Base-by-base conservation (phyloP, 1,140 invertebrate species). In the Drosophila seguyi region DNA sequence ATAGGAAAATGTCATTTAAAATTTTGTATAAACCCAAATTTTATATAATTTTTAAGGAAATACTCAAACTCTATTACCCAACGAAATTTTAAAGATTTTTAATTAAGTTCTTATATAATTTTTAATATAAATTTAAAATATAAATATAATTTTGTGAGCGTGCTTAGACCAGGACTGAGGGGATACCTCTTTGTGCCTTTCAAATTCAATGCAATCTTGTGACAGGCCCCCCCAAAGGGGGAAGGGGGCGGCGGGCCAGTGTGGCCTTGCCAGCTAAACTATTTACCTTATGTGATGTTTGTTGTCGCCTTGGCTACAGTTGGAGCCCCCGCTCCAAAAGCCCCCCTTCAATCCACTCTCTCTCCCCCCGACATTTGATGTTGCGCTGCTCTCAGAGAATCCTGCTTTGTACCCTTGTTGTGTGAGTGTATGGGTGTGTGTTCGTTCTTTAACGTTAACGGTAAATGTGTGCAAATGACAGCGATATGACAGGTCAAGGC, bases 401-500 rank as follows among this genome's bases (percentile, higher is more conserved):
- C 38, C 27, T 20, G 31, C 45, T 63, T 56, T 58, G 29, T 39
- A 27, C 25, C 27, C 16, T 4, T 4, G 4, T 6, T 47, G 2
- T 48, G 16, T 27, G 1, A 27, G 45, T n/a, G 25, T 29, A 47
- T 41, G 10, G 41, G 44, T 25, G 48, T 25, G 55, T 57, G 53
- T 60, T 44, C 42, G 79, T 75, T 83, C 80, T 77, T 88, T 80
- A 88, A 77, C 80, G 75, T 88, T 83, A 87, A 83, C 84, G 75
- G 62, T 80, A 83, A 88, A 83, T 76, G 83, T 83, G 84, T 88
- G 80, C 76, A 74, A 87, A 76, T 87, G 84, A 87, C 84, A 88
- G 84, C 84, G 75, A 86, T 86, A 79, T 87, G 82, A 86, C 83
- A 86, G 61, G 81, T 75, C 81, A 84, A 85, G 75, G 68, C 60